Evolutionary conservation across 92 coral and sea anemone genomes (phyloP), one percentile per base, ranked within the genome.

Genomic region (Bergia puertoricense): DNA sequence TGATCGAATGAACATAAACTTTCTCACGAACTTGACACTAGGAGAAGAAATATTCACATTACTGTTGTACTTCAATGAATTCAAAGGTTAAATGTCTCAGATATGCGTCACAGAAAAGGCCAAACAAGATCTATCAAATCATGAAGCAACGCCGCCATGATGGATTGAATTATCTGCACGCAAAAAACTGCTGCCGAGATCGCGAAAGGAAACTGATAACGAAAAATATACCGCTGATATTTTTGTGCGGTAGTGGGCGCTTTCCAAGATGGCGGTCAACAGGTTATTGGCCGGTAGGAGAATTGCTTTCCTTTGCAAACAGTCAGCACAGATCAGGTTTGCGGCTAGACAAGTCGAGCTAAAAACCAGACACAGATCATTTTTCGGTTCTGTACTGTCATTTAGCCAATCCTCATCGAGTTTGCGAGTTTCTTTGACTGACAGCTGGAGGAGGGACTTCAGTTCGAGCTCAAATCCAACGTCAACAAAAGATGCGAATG

Each of bases 151-250:
- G 40, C 82, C 65, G 79, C 79, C 79, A 75, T 75, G 38, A 43
- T 77, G 38, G 42, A 82, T 37, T 42, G 59, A 68, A 82, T 85
- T 73, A 78, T 83, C 79, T 84, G 93, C 89, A 91, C 91, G 93
- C 93, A 82, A 30, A 30, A 30, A 30, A 84, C 56, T 22, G 42
- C 7, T 37, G 43, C 62, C 62, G 41, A 82, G 46, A 30, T 30
- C 30, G 30, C 30, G 30, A 30, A 30, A 15, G 65, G 75, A 67
- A 6, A 81, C 85, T 81, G 85, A 75, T 65, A 81, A 59, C 43
- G 50, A 82, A 51, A 4, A 8, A 79, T 15, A 72, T 79, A 79
- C 86, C 89, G 93, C 93, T 91, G 91, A 38, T 44, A n/a, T 13
- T 73, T 20, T 5, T 8, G 7, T 6, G 46, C 41, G 38, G 2